Evolutionary conservation across 1,140 invertebrate genomes (phyloP).

Genomic region (Formica exsecta): DNA sequence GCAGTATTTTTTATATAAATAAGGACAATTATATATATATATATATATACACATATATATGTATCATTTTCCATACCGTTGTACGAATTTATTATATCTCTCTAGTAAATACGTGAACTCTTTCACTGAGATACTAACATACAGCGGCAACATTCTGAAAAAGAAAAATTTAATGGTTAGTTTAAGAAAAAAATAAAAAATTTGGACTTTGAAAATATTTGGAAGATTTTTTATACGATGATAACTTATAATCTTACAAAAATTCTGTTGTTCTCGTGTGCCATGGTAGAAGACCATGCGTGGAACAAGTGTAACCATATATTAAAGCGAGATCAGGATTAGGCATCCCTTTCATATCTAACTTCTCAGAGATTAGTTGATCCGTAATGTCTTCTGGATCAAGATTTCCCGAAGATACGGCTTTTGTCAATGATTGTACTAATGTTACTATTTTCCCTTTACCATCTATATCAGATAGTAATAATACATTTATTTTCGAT

Average conservation of each 20-base stretch:
- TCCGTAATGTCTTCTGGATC: constrained; percentile 83
- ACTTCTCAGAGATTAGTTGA: constrained; percentile 85
- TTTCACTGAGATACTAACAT: constrained; percentile 86
- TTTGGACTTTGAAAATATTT: background rate
- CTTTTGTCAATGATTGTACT: constrained; percentile 82
- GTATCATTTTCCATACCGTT: constrained; percentile 89
- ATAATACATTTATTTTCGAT: constrained; percentile 85
- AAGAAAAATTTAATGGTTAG: constrained; percentile 34
- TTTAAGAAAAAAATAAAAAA: constrained; percentile 39
- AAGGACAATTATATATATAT: constrained; percentile 37
- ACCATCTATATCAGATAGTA: constrained; percentile 87
- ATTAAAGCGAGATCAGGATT: constrained; percentile 90
- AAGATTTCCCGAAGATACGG: constrained; percentile 76
- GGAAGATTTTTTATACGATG: background rate
- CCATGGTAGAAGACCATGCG: constrained; percentile 90
- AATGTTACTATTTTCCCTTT: constrained; percentile 86
- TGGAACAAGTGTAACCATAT: constrained; percentile 88
- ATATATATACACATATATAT: no score
- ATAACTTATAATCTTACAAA: constrained; percentile 82
- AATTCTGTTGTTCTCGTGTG: constrained; percentile 91
- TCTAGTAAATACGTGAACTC: constrained; percentile 88
- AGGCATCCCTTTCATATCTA: constrained; percentile 87
- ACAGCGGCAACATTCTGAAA: constrained; percentile 85
- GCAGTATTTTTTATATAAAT: constrained; percentile 47
- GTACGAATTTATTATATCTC: constrained; percentile 89